Evolutionary conservation across 2,113 vertebrate species (phyloP).

Genomic region (Scatophagus argus): DNA sequence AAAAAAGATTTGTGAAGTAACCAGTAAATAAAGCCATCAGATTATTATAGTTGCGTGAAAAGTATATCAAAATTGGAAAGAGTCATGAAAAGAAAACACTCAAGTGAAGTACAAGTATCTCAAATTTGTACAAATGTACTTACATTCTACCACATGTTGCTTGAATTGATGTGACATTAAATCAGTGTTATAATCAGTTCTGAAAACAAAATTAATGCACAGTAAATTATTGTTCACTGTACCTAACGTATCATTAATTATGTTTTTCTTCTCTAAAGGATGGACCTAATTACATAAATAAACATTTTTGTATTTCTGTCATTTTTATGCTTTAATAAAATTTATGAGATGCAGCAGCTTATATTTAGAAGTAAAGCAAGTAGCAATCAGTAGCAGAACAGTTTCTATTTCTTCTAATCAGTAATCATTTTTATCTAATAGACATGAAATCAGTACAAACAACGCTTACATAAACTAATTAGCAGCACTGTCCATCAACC

Average conservation of each 20-base stretch:
- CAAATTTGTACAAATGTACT: too few species aligned
- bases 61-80: too few species aligned
- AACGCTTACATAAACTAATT: slow-evolving; percentile 25
- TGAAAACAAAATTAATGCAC: too few species aligned
- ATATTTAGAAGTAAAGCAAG: neutral
- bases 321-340: slow-evolving; percentile 9
- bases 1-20: too few species aligned
- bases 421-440: slow-evolving; percentile 13
- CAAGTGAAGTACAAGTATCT: too few species aligned
- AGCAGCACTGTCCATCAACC: slow-evolving; percentile 11
- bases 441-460: slow-evolving; percentile 24
- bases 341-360: neutral
- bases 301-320: slow-evolving; percentile 18
- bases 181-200: too few species aligned
- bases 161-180: neutral
- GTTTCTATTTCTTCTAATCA: neutral
- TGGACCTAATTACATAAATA: neutral
- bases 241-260: too few species aligned
- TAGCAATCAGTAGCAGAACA: neutral
- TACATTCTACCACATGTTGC: too few species aligned
- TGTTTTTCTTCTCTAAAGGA: neutral
- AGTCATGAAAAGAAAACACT: too few species aligned
- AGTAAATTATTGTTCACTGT: too few species aligned
- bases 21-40: too few species aligned
- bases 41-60: too few species aligned